A percentile compares a stretch with the other conserved stretches of the same genome.
Evolutionary conservation across 2,888 invertebrate genomes (phyloP).

Genomic region (Cataglyphis cursor): DNA sequence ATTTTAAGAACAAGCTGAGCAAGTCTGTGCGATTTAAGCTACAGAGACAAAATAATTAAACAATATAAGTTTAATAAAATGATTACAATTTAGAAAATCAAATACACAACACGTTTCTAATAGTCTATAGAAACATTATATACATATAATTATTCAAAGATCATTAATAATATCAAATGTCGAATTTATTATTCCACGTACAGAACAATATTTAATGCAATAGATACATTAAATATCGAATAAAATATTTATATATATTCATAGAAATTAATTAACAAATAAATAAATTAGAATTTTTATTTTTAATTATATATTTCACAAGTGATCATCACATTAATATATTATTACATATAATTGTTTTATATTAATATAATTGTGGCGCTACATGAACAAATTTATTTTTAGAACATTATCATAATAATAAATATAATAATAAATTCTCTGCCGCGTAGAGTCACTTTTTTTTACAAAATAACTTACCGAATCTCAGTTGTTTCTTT

Average conservation of each 20-base stretch:
- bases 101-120: neutral
- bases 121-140: neutral
- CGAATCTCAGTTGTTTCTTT: neutral
- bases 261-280: slow-evolving; percentile 3
- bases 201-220: neutral
- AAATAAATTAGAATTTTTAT: neutral
- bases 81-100: slow-evolving; percentile 7
- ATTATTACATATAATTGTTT: neutral
- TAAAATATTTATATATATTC: neutral
- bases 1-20: slow-evolving; percentile 12
- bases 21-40: neutral
- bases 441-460: neutral
- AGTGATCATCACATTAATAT: neutral
- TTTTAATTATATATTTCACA: neutral
- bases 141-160: neutral
- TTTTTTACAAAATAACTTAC: neutral
- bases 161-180: neutral
- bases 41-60: neutral
- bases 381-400: neutral
- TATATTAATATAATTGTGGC: neutral
- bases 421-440: neutral
- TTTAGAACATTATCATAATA: neutral
- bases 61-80: neutral
- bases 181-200: neutral
- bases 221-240: neutral